Conservation (phyloP, 1,140 invertebrate species). For the Drosophila yakuba region DNA sequence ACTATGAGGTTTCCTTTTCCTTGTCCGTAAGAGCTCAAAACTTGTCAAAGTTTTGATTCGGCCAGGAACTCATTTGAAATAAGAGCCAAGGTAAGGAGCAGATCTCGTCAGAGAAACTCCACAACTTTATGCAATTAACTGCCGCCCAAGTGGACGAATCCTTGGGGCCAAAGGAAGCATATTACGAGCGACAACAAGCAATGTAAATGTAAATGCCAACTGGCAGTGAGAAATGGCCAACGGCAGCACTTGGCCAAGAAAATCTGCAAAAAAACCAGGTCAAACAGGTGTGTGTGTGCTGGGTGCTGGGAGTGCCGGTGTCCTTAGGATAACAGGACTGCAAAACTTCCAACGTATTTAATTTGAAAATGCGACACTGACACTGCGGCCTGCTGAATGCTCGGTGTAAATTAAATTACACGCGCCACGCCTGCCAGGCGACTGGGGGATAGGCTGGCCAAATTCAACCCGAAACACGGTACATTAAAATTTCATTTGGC, state of each 20-base stretch:
- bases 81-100: slow-evolving; percentile 16
- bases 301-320: neutral
- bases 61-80: slow-evolving; percentile 30
- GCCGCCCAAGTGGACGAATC: neutral
- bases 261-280: slow-evolving; percentile 33
- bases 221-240: slow-evolving; percentile 49
- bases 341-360: slow-evolving; percentile 49
- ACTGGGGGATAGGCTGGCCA: slow-evolving; percentile 33
- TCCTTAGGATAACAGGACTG: neutral
- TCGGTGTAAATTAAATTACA: slow-evolving; percentile 62
- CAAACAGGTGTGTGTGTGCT: slow-evolving; percentile 34
- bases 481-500: slow-evolving; percentile 64
- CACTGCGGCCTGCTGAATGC: slow-evolving; percentile 54
- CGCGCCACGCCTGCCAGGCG: slow-evolving; percentile 36
- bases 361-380: slow-evolving; percentile 62
- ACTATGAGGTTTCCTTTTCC: slow-evolving; percentile 6
- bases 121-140: slow-evolving; percentile 50
- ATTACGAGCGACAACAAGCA: slow-evolving; percentile 45
- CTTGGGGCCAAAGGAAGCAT: slow-evolving; percentile 35
- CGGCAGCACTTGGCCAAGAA: slow-evolving; percentile 24
- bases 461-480: slow-evolving; percentile 44
- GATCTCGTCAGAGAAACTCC: slow-evolving; percentile 8
- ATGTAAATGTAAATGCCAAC: slow-evolving; percentile 56
- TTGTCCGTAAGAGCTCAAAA: neutral
- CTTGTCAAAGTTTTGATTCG: slow-evolving; percentile 22